Percentiles rank a stretch among this genome's conserved stretches.
Conservation (phyloP, 2,888 invertebrate genomes). For the Meghimatium bilineatum region DNA sequence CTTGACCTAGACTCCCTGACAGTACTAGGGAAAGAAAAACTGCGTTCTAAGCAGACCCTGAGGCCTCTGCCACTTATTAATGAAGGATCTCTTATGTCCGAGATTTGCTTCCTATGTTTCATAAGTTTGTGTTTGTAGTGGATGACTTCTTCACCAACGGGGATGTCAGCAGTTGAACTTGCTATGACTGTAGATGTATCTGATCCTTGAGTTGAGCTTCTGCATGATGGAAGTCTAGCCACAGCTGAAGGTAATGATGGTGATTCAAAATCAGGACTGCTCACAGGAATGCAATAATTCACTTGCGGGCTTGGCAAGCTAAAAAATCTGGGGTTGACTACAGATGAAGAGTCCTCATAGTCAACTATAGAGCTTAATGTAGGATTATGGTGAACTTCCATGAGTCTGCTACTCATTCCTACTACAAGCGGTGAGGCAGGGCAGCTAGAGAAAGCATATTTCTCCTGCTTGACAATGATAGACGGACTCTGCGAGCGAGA, state of each 20-base stretch:
- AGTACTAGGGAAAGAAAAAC: slow-evolving; percentile 43
- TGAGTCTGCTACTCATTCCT: slow-evolving; percentile 6
- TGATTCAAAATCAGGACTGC: slow-evolving; percentile 13
- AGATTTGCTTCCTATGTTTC: slow-evolving; percentile 38
- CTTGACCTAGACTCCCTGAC: slow-evolving; percentile 30
- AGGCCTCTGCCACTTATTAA: neutral
- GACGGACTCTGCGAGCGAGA: slow-evolving; percentile 21
- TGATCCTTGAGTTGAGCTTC: slow-evolving; percentile 3
- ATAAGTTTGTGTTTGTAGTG: slow-evolving; percentile 46
- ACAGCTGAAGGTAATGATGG: neutral
- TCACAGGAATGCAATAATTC: neutral
- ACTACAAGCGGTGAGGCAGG: slow-evolving; percentile 24
- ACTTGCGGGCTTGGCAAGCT: neutral
- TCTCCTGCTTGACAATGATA: slow-evolving; percentile 11
- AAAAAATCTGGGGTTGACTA: neutral
- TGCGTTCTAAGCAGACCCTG: slow-evolving; percentile 31
- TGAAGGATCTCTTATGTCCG: slow-evolving; percentile 17
- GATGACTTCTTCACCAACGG: neutral
- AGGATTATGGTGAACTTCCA: neutral
- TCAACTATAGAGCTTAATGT: neutral
- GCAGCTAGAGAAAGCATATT: slow-evolving; percentile 28
- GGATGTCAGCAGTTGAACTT: neutral
- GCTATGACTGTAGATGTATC: neutral
- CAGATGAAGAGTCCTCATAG: neutral
- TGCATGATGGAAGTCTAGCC: neutral